These are phyloP conservation scores for Sapayoa aenigma DNA, from an alignment of 2,113 vertebrate genomes.

Conservation along the genomic window DNA sequence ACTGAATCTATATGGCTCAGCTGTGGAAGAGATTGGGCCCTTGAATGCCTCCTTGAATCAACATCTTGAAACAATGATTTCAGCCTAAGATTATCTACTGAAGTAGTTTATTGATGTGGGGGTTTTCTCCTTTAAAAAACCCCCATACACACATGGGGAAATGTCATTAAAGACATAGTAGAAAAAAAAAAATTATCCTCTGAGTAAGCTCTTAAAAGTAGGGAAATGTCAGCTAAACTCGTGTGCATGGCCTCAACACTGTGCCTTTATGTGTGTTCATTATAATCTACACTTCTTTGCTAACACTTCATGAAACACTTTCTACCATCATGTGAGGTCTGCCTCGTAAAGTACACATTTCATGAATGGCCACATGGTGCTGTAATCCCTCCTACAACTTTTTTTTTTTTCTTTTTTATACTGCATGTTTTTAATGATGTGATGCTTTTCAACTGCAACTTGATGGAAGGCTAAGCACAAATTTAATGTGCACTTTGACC, in stretches of 20 bases:
- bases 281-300: conserved; percentile 20
- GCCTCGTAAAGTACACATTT: conserved; percentile 39
- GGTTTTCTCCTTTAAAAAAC: not conserved
- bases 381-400: conserved; percentile 28
- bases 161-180: not conserved
- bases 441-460: not conserved
- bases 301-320: conserved; percentile 59
- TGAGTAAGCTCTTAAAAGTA: not conserved
- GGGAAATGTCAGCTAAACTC: conserved; percentile 1
- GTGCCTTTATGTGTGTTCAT: conserved; percentile 43
- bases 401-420: conserved; percentile 11
- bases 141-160: not conserved
- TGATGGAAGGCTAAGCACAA: not conserved
- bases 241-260: not conserved
- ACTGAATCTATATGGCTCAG: not conserved
- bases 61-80: not conserved
- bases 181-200: not conserved
- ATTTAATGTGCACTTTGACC: not conserved
- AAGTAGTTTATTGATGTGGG: not conserved
- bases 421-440: not conserved
- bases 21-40: not conserved
- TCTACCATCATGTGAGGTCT: conserved; percentile 52
- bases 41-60: not conserved
- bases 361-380: conserved; percentile 50
- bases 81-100: not conserved